Percentiles rank a stretch among this genome's conserved stretches.
Evolutionary conservation across 1,140 invertebrate species (phyloP).

Genomic region (Aleiodes sp.): DNA sequence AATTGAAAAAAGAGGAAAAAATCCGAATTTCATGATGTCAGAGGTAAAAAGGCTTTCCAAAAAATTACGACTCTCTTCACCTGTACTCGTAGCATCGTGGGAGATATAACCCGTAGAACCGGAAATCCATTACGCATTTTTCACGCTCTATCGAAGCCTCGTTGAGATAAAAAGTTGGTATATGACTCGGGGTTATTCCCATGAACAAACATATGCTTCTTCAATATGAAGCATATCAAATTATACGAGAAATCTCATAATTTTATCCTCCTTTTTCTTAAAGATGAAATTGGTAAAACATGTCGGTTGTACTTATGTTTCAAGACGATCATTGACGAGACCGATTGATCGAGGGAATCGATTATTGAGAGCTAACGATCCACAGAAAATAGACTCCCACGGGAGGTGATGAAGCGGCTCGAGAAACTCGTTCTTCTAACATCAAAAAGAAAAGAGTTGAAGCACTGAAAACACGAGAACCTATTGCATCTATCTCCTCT

Average conservation of each 20-base stretch:
- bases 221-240: too few relatives aligned
- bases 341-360: slow-evolving; percentile 28
- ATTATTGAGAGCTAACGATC: slow-evolving; percentile 26
- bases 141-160: slow-evolving; percentile 25
- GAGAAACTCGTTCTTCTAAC: slow-evolving; percentile 18
- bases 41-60: background rate
- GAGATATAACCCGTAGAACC: slow-evolving; percentile 18
- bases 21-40: background rate
- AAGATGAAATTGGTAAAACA: slow-evolving; percentile 15
- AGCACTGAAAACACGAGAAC: background rate
- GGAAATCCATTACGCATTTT: slow-evolving; percentile 29
- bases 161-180: slow-evolving; percentile 27
- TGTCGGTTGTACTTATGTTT: slow-evolving; percentile 19
- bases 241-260: too few relatives aligned
- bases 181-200: too few relatives aligned
- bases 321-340: slow-evolving; percentile 26
- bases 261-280: background rate
- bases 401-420: slow-evolving; percentile 20
- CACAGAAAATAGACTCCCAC: slow-evolving; percentile 19
- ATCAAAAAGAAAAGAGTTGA: background rate
- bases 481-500: background rate
- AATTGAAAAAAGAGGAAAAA: too few relatives aligned
- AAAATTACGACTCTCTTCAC: background rate
- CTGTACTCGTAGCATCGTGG: background rate
- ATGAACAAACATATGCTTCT: too few relatives aligned